Percentiles rank a stretch among this genome's conserved stretches.
Evolutionary conservation across 2,797 vertebrate species (phyloP).

Genomic region (Muscicapa striata): DNA sequence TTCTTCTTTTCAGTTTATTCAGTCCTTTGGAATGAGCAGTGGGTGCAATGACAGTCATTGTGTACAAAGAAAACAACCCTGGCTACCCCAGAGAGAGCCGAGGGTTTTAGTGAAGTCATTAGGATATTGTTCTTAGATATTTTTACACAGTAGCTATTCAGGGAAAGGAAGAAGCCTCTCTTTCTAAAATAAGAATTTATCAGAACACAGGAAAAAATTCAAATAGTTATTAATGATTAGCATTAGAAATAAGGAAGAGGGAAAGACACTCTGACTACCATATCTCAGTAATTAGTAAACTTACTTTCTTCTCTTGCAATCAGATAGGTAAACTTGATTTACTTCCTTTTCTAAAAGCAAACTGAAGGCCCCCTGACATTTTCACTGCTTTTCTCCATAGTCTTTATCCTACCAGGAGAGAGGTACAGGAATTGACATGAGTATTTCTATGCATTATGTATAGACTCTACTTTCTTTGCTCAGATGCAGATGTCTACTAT

Average conservation of each 20-base stretch:
- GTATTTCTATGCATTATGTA: neutral
- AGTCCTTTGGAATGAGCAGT: neutral
- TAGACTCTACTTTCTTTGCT: neutral
- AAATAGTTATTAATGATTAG: neutral
- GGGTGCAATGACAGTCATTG: neutral
- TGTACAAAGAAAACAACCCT: neutral
- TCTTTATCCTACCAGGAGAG: neutral
- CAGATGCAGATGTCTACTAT: neutral
- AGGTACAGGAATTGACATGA: neutral
- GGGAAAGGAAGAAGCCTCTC: neutral
- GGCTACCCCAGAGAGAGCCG: neutral
- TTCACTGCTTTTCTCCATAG: neutral
- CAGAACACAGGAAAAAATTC: neutral
- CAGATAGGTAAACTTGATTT: neutral
- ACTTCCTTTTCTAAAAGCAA: neutral
- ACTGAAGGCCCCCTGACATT: neutral
- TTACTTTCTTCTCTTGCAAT: neutral
- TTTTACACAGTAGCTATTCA: constrained; percentile 35
- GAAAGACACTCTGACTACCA: neutral
- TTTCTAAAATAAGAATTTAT: neutral
- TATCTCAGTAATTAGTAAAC: neutral
- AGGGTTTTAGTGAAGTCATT: constrained; percentile 53
- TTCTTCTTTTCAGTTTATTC: neutral
- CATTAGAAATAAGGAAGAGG: neutral
- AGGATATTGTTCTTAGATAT: neutral